Evolutionary conservation across 2,888 invertebrate genomes (phyloP), one percentile per base, ranked within the genome.

Genomic region (Stenichneumon culpator): DNA sequence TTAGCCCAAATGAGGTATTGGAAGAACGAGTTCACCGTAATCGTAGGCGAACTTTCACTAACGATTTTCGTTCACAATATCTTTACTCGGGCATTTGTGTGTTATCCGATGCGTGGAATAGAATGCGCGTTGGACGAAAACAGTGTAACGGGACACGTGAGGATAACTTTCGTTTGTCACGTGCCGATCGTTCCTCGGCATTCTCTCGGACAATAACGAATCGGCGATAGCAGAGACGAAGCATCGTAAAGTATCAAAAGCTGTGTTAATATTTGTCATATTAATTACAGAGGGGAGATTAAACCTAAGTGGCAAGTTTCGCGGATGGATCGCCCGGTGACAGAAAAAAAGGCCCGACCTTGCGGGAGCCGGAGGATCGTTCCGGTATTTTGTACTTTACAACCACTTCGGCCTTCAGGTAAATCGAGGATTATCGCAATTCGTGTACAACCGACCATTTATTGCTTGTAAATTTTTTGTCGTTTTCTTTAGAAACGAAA

Each of bases 31-130:
- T 70, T 70, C 19, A 67, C 65, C 75, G 63, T 77, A 50, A 67
- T 82, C 44, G n/a, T 14, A 16, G 6, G 36, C 14, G 28, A 39
- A 82, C 70, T 72, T 72, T 82, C 78, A 68, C 82, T 60, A 22
- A 19, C 22, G 65, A 2, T 77, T 73, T 73, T 65, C 4, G 54
- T 22, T 22, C 14, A 70, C 60, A 60, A 70, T 47, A 54, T 22
- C 19, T 47, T 63, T 70, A 60, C 22, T 28, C 25, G 28, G 32
- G 52, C 54, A 28, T 70, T 70, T 57, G 19, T n/a, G 19, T 1
- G 50, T 25, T 79, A 44, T 32, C 14, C 39, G 60, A 74, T 25
- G n/a, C 22, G 60, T 47, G 16, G 60, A 57, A 57, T 57, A 25
- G 25, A 57, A 57, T 57, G 14, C 19, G 14, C 57, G 9, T 39